Percentiles rank a stretch among this genome's conserved stretches.
phyloP scores from a whole-genome alignment of 2,113 vertebrate species.

The Hiodon tergisus region DNA sequence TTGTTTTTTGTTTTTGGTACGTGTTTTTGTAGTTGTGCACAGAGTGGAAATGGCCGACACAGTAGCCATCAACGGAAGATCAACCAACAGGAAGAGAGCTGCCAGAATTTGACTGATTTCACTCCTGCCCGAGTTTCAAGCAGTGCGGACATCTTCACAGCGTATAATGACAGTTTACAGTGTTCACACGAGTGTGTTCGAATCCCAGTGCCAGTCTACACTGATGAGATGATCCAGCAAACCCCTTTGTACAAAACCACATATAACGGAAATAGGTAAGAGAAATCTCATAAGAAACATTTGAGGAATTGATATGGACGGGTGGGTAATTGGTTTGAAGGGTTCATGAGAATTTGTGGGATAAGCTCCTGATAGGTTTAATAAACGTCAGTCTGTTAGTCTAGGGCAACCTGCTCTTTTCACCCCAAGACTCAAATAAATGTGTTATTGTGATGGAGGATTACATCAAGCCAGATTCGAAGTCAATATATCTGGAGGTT shows the following conservation, averaged over 20 bases:
- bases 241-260: slow-evolving; percentile 83
- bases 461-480: background rate
- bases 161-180: slow-evolving; percentile 94
- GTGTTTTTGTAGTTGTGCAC: slow-evolving; percentile 83
- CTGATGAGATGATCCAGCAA: slow-evolving; percentile 84
- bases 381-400: slow-evolving; percentile 13
- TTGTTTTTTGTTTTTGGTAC: slow-evolving; percentile 71
- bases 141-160: slow-evolving; percentile 94
- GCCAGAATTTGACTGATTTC: slow-evolving; percentile 96
- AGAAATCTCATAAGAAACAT: too few relatives aligned
- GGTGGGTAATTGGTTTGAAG: background rate
- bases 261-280: slow-evolving; percentile 93
- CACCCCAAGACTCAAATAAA: background rate
- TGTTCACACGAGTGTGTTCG: slow-evolving; percentile 94
- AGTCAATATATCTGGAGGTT: slow-evolving; percentile 2
- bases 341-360: slow-evolving; percentile 7
- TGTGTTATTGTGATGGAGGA: background rate
- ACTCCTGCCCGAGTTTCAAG: slow-evolving; percentile 87
- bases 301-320: background rate
- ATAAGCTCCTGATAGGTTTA: slow-evolving; percentile 18
- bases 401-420: background rate
- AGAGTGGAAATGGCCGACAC: slow-evolving; percentile 81
- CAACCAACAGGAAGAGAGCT: slow-evolving; percentile 96
- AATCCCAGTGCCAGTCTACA: slow-evolving; percentile 78
- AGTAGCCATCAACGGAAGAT: slow-evolving; percentile 94